phyloP scores from a whole-genome alignment of 2,888 invertebrate genomes.

The Sceliomorpha sp. region DNA sequence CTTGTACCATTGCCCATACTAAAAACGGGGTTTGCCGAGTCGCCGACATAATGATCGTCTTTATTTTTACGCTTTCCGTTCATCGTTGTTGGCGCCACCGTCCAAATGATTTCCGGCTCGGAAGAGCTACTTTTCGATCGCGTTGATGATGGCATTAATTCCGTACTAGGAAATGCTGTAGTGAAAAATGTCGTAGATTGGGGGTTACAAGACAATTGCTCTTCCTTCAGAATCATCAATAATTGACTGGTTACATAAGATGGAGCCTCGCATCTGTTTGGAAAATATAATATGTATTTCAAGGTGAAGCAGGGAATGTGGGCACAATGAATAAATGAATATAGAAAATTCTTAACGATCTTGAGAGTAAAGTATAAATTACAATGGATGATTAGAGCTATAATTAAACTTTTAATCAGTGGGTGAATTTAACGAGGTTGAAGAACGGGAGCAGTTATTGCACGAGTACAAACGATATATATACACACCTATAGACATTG shows the following conservation, averaged over 20 bases:
- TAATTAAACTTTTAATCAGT: too few relatives aligned
- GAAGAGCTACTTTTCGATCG: slow-evolving; percentile 81
- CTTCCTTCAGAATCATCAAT: slow-evolving; percentile 89
- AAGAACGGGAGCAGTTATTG: too few relatives aligned
- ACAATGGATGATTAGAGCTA: too few relatives aligned
- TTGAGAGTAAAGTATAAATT: too few relatives aligned
- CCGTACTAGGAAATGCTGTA: slow-evolving; percentile 75
- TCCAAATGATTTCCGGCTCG: slow-evolving; percentile 95
- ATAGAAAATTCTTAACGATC: neutral
- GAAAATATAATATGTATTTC: too few relatives aligned
- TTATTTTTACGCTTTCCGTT: slow-evolving; percentile 83
- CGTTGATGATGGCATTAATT: slow-evolving; percentile 81
- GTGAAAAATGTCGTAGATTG: slow-evolving; percentile 81
- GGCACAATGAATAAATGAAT: slow-evolving; percentile 3
- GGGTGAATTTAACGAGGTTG: too few relatives aligned
- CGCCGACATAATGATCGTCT: slow-evolving; percentile 82
- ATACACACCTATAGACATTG: too few relatives aligned
- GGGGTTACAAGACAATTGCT: slow-evolving; percentile 90
- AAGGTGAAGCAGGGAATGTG: too few relatives aligned
- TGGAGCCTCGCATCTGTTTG: slow-evolving; percentile 86
- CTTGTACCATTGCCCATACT: slow-evolving; percentile 83
- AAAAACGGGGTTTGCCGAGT: slow-evolving; percentile 64
- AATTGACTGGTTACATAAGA: slow-evolving; percentile 86
- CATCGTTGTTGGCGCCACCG: slow-evolving; percentile 87
- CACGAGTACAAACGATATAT: too few relatives aligned